Base-by-base conservation (phyloP, 2,888 invertebrate species). In the Tachystola acroxantha region DNA sequence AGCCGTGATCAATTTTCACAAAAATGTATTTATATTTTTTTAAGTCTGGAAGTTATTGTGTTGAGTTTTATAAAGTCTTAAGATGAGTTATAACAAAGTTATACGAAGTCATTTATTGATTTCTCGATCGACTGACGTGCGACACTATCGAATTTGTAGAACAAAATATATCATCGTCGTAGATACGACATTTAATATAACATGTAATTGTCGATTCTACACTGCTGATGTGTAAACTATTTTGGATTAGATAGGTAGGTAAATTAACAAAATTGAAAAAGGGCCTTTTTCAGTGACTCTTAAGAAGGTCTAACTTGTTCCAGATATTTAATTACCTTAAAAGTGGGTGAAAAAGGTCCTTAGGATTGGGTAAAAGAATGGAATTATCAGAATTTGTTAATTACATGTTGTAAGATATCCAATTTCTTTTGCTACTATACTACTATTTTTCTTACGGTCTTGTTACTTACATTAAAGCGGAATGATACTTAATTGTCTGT, bases 121-220 rank as follows among this genome's bases (percentile, higher is more conserved):
- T 16, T 6, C 16, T 40, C 46, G 39, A 39, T 40, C 47, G 57
- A 55, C 55, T 59, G 53, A 56, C 35, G 36, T 33, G 45, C 46
- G 50, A 50, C 41, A 46, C 40, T 50, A 61, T 49, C 59, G 59
- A 64, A 60, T 65, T 64, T 59, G 43, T 59, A 53, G 43, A 51
- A 39, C 25, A 25, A 25, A 10, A 25, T 27, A 2, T 11, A 11
- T 7, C 10, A 10, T 10, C 7, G 12, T 1, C 4, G 27, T 11
- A 27, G 27, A 11, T 7, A 10, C 4, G 27, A 10, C 10, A n/a
- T n/a, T n/a, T n/a, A n/a, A n/a, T n/a, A n/a, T 9, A 24, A 24
- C 9, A 24, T 9, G 2, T 7, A 3, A 24, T 9, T n/a, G 2
- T 24, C 9, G 24, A 2, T 24, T 2, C 24, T 24, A 9, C 9